Evolutionary conservation across 2,888 invertebrate genomes (phyloP), one percentile per base, ranked within the genome.

Genomic region (Acronicta psi): DNA sequence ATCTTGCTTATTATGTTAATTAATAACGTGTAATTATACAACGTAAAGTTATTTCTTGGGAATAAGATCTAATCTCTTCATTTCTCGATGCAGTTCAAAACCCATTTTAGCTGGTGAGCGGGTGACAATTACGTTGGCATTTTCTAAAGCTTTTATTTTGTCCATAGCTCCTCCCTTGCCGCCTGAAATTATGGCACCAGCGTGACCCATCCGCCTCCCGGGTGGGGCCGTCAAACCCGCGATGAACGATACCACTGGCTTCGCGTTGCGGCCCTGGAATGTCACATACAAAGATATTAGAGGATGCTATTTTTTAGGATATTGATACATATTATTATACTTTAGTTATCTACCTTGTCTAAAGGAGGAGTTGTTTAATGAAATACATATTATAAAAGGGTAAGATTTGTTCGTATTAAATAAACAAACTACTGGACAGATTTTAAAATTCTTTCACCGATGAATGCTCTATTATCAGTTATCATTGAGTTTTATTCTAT

Each of bases 201-300:
- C 99, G 89, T 99, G 99, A 41, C 99, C 99, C 99, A 99, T 99
- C 86, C 99, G 96, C 81, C 99, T 95, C 53, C 99, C 99, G 42
- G 99, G 99, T 16, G 99, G 99, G 13, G 99, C 99, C 11, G 99
- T 99, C 64, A 99, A 90, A 59, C 99, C 99, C 79, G 99, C 99
- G 90, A 99, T 99, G 92, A 99, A 99, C 8, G 99, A 98, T 2
- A 99, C 99, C 36, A 99, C 99, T 41, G 99, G 99, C 88, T 99
- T 99, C 38, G 97, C 97, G 86, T 98, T 97, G 53, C 96, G 94
- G 69, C 98, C 97, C 97, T 98, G 84, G 14, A 94, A 92, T 59
- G 14, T 41, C 11, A 53, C 40, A 65, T 67, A 68, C 57, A 13
- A 51, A 43, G 51, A n/a, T n/a, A n/a, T n/a, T n/a, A n/a, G n/a